Conservation (phyloP, 1,140 invertebrate species). For the Macrotrachela quadricornifera region DNA sequence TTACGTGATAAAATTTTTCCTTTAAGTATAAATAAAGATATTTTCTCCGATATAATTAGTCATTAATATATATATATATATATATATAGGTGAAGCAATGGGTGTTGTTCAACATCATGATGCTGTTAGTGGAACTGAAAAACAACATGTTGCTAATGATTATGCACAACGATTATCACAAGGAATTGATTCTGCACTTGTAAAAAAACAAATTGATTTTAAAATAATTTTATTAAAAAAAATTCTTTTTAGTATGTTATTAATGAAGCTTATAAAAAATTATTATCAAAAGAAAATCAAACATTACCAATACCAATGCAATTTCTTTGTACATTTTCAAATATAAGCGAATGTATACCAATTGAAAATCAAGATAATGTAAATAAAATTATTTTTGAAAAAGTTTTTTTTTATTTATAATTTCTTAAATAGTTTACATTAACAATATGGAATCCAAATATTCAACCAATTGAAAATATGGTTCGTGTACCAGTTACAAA, state of each 20-base stretch:
- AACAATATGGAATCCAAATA: slow-evolving; percentile 47
- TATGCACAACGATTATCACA: slow-evolving; percentile 48
- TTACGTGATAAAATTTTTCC: too few relatives aligned
- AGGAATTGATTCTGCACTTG: slow-evolving; percentile 36
- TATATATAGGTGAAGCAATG: slow-evolving; percentile 33
- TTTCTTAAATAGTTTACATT: slow-evolving; percentile 21
- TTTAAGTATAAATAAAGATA: too few relatives aligned
- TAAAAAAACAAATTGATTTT: slow-evolving; percentile 10
- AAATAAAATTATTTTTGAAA: neutral
- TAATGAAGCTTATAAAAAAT: slow-evolving; percentile 12
- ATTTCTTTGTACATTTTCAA: slow-evolving; percentile 41
- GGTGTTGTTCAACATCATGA: slow-evolving; percentile 78
- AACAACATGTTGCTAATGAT: slow-evolving; percentile 38
- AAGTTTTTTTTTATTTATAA: slow-evolving; percentile 45
- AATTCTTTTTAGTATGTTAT: slow-evolving; percentile 28
- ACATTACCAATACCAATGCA: slow-evolving; percentile 3
- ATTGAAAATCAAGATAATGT: slow-evolving; percentile 38
- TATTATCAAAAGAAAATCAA: too few relatives aligned
- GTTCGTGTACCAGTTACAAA: slow-evolving; percentile 45
- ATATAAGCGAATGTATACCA: slow-evolving; percentile 33
- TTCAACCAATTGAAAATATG: slow-evolving; percentile 38
- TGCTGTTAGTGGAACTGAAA: slow-evolving; percentile 33
- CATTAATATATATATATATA: too few relatives aligned
- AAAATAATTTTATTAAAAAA: too few relatives aligned
- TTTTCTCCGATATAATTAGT: too few relatives aligned